Base-by-base conservation (phyloP, 2,797 vertebrate genomes). In the Catharus ustulatus region DNA sequence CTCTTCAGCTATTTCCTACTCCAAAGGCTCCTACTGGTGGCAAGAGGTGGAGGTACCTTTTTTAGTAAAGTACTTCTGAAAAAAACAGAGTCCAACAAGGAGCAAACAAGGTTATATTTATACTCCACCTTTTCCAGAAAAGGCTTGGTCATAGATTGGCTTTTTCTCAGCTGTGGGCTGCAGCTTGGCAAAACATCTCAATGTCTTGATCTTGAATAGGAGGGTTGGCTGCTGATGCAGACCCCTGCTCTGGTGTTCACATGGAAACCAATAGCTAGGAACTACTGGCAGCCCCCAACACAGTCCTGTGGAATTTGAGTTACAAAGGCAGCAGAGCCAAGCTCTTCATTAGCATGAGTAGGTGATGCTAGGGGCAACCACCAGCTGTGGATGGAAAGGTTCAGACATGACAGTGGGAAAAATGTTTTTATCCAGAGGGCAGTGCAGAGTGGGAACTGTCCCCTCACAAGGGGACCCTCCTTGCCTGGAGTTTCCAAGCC, bases 241-340 rank as follows among this genome's bases (percentile, higher is more conserved):
- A 36, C 6, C 49, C 12, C 24, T 23, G 36, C 27, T 29, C 54
- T 3, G 1, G 17, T 20, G 48, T 21, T 76, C 7, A 1, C 1
- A 5, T 11, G 43, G 72, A 36, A 63, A 49, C 3, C 0, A 0
- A 16, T 0, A 61, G 34, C 34, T 69, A 4, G 0, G 0, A 24
- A 42, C 48, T 9, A 1, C 38, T 30, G 79, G 23, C 61, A 90
- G 40, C 55, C 45, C 57, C 40, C 3, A 2, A 21, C 58, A 14
- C 12, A n/a, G 17, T 18, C 40, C 5, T 12, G 5, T 1, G 1
- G n/a, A 76, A 34, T 29, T 3, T 5, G 72, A 54, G 63, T 22
- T 57, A 29, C 13, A 29, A 49, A 61, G 49, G 8, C 1, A 66
- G 54, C 26, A 38, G 34, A 69, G 40, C 42, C 80, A 36, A 71